Evolutionary conservation across 2,888 invertebrate genomes (phyloP), one percentile per base, ranked within the genome.

Genomic region (Erebia palarica): DNA sequence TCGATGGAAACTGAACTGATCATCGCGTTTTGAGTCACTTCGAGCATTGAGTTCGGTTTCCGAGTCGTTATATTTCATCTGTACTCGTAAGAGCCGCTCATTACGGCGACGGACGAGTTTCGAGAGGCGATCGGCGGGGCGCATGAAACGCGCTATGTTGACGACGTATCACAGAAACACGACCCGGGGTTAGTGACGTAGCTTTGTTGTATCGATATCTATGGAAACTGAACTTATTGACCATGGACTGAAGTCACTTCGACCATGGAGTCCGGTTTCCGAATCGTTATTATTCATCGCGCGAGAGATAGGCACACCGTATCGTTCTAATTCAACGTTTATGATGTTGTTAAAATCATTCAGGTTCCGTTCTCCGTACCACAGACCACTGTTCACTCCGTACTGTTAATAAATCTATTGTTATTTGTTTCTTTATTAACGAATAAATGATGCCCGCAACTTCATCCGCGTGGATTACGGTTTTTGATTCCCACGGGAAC

Each of bases 121-220:
- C 75, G 78, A 77, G 80, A 75, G 80, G 76, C 76, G 82, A 85
- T 84, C 84, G 82, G 82, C 85, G 85, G 84, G 86, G 85, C 86
- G 87, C 85, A 85, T 90, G 85, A 89, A 89, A 89, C 86, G 79
- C 75, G 78, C 80, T 78, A 81, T 81, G 82, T 81, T 82, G 75
- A 58, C 84, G 85, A 87, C 84, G 85, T 89, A 89, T 88, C 87
- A 89, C 88, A 86, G 89, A 88, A 88, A 88, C 85, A 82, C 86
- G 86, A 84, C 84, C 84, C 82, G 76, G 70, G 73, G 77, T 67
- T 79, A 81, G 79, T 73, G 77, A 68, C 69, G 79, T 58, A 55
- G 27, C n/a, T 68, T 47, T 58, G 47, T 70, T 36, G 47, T 64
- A 61, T 76, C 78, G 77, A 77, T 73, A 70, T 65, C 65, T 36